Evolutionary conservation across 2,113 vertebrate genomes (phyloP), one percentile per base, ranked within the genome.

Genomic region (Pachyramphus minor): DNA sequence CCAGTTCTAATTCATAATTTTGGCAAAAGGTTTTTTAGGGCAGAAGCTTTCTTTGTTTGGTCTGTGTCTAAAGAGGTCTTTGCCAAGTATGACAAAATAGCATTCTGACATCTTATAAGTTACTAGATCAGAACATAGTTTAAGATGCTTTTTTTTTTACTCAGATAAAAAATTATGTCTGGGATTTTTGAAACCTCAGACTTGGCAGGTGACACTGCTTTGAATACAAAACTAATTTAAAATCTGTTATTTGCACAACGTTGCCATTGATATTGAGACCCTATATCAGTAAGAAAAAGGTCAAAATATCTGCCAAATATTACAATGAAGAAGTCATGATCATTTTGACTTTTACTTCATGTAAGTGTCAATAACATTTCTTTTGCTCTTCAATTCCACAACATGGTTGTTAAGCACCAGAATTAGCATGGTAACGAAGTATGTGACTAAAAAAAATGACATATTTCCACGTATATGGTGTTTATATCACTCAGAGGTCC

Each of bases 71-170:
- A 63, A 60, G 53, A 80, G 15, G 22, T 37, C 72, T 92, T 73
- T 94, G 92, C 95, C 95, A 96, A 96, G 37, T 73, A 96, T 95
- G 92, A 95, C 66, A 94, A 94, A 95, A 96, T 18, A 42, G 15
- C 20, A 82, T 93, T 94, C 93, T 91, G 81, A 91, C n/a, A 84
- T 95, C 79, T 76, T 87, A 19, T 67, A 74, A 75, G 75, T 95
- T 96, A 93, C 56, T 45, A 92, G 80, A 84, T 92, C 77, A 87
- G 75, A 93, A 74, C 50, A 78, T 13, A 81, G 41, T 59, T 69
- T 81, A 87, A 87, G 39, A 84, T 55, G n/a, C 27, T 62, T 87
- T 66, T 9, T 9, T 81, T 91, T 92, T 64, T 37, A 56, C 50
- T 44, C 45, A 85, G 84, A 78, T 87, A 84, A 91, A 87, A 86